These are phyloP conservation scores for Lasioglossum pauxillum DNA, from an alignment of 2,888 invertebrate species.

Conservation along the genomic window DNA sequence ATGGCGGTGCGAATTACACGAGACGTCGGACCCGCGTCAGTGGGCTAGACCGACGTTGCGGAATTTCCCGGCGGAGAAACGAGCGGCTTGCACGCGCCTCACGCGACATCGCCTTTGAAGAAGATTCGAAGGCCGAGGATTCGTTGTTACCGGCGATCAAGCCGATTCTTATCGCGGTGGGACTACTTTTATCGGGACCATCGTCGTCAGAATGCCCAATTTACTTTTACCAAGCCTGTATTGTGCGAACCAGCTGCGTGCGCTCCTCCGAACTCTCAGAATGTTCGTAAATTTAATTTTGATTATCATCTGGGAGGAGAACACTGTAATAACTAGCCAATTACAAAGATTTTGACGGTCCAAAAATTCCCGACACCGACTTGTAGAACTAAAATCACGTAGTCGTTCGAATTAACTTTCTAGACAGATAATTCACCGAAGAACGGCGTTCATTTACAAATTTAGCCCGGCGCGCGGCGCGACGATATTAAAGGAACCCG, in stretches of 20 bases:
- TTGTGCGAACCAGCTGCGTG: no score
- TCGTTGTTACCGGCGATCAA: constrained; percentile 30
- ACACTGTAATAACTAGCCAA: neutral
- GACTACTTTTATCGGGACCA: neutral
- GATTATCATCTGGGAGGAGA: no score
- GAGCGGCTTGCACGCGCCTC: constrained; percentile 53
- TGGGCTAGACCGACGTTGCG: constrained; percentile 61
- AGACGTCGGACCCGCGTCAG: constrained; percentile 73
- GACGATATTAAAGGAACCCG: neutral
- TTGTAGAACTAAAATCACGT: neutral
- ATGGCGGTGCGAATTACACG: constrained; percentile 74
- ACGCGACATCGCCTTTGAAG: constrained; percentile 34
- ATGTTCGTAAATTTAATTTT: no score
- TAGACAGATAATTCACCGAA: neutral
- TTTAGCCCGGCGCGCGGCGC: neutral
- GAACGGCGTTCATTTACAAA: neutral
- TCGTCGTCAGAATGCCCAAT: neutral
- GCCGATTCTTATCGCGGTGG: constrained; percentile 38
- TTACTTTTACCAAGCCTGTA: neutral
- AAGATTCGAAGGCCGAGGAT: constrained; percentile 6
- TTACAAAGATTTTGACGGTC: neutral
- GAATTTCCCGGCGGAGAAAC: constrained; percentile 74
- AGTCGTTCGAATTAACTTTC: neutral
- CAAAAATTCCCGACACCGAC: neutral
- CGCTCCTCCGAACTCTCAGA: no score